phyloP scores from a whole-genome alignment of 2,797 vertebrate species.

The Columba guinea region DNA sequence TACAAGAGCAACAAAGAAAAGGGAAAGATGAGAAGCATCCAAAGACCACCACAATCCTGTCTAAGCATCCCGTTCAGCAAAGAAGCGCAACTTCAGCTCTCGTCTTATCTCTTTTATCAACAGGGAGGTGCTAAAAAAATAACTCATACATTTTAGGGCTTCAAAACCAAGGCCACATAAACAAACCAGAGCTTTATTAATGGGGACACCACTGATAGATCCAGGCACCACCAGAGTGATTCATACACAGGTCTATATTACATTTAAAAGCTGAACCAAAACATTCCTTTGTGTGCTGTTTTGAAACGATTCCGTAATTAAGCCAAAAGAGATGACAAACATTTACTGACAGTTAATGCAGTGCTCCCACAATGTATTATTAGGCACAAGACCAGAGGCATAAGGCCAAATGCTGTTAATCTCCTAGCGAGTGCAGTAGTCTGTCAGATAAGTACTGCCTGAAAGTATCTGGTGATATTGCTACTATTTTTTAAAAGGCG shows the following conservation, averaged over 20 bases:
- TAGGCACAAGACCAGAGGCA: slow-evolving; percentile 36
- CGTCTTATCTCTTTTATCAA: not conserved
- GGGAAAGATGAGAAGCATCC: not conserved
- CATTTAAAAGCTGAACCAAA: not conserved
- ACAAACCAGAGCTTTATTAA: not conserved
- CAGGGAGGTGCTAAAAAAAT: accelerated
- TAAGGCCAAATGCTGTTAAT: slow-evolving; percentile 35
- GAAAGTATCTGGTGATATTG: not conserved
- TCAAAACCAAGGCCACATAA: not conserved
- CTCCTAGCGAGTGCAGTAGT: not conserved
- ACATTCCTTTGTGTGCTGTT: not conserved
- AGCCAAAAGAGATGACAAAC: slow-evolving; percentile 11
- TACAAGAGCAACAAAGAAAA: not conserved
- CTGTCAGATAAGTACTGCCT: not conserved
- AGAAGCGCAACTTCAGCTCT: not conserved
- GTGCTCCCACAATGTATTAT: not conserved
- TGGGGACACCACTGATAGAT: not conserved
- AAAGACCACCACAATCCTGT: not conserved
- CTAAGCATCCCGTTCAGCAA: not conserved
- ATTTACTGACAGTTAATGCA: slow-evolving; percentile 34
- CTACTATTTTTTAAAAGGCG: not conserved
- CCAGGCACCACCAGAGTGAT: not conserved
- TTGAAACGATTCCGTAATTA: not conserved
- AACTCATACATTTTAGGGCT: not conserved
- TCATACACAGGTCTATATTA: not conserved